Percentiles rank a stretch among this genome's conserved stretches.
phyloP scores from a whole-genome alignment of 2,888 invertebrate genomes.

The Xanthostigma xanthostigma region DNA sequence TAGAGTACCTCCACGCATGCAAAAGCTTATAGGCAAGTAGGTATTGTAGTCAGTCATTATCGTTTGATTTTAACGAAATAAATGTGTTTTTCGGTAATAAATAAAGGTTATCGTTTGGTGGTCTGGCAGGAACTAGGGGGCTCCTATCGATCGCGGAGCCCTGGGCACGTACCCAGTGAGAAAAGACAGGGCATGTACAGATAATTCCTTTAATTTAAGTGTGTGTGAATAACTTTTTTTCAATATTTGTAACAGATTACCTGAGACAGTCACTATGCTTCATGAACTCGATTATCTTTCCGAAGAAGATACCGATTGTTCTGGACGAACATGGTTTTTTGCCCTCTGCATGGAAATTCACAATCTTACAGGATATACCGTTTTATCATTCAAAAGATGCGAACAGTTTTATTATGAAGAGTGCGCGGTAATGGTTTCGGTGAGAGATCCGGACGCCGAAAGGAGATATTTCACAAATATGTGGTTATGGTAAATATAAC shows the following conservation, averaged over 20 bases:
- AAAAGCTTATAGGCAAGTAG: no score
- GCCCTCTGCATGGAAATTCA: slow-evolving; percentile 38
- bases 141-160: no score
- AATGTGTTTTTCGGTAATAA: no score
- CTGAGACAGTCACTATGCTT: slow-evolving; percentile 27
- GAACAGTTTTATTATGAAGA: slow-evolving; percentile 38
- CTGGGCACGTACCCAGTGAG: no score
- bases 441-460: slow-evolving; percentile 35
- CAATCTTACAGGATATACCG: slow-evolving; percentile 41
- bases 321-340: slow-evolving; percentile 43
- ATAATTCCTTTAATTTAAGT: slow-evolving; percentile 1
- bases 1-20: no score
- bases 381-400: slow-evolving; percentile 33
- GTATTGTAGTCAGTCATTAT: no score
- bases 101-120: no score
- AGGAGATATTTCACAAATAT: slow-evolving; percentile 37
- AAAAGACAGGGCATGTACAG: no score
- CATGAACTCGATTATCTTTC: slow-evolving; percentile 25
- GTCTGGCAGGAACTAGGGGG: no score
- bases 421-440: slow-evolving; percentile 29
- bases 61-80: no score
- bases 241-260: slow-evolving; percentile 23
- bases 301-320: slow-evolving; percentile 19
- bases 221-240: slow-evolving; percentile 17
- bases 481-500: slow-evolving; percentile 39